Percentiles rank a stretch among this genome's conserved stretches.
These are phyloP conservation scores for Brassicogethes aeneus DNA, from an alignment of 2,888 invertebrate genomes.

Conservation along the genomic window DNA sequence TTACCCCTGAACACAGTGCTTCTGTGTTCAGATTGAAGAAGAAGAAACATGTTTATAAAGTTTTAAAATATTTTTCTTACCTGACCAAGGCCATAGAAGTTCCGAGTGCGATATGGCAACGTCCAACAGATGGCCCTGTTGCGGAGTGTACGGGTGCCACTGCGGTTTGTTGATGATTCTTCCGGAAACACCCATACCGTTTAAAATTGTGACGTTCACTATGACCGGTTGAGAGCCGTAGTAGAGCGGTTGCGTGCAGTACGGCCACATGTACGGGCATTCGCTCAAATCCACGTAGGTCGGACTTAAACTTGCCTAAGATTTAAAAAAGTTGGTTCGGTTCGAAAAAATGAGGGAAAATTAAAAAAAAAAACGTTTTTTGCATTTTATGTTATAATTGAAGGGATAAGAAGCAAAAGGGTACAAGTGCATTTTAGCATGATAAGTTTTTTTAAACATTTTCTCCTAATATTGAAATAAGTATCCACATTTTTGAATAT, in stretches of 20 bases:
- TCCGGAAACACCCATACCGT: constrained; percentile 87
- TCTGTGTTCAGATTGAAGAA: too few relatives aligned
- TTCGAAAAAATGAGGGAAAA: too few relatives aligned
- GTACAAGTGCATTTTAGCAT: too few relatives aligned
- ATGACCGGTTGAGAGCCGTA: constrained; percentile 79
- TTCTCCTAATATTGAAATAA: too few relatives aligned
- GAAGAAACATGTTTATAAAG: too few relatives aligned
- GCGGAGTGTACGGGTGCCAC: constrained; percentile 85
- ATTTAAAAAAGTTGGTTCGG: constrained; percentile 39
- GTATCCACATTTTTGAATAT: too few relatives aligned
- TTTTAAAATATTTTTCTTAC: too few relatives aligned
- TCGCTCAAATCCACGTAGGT: constrained; percentile 90
- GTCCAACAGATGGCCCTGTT: constrained; percentile 66
- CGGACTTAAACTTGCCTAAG: constrained; percentile 55
- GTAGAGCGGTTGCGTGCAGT: constrained; percentile 92
- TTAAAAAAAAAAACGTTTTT: too few relatives aligned
- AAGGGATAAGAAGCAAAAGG: too few relatives aligned
- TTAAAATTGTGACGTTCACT: constrained; percentile 88
- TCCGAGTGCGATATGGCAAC: constrained; percentile 70
- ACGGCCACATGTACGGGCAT: constrained; percentile 98
- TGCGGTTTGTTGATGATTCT: constrained; percentile 59
- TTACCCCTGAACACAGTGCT: too few relatives aligned
- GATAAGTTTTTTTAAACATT: too few relatives aligned
- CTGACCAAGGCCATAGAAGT: constrained; percentile 94
- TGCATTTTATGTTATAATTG: too few relatives aligned